Evolutionary conservation across 2,113 vertebrate species (phyloP), one percentile per base, ranked within the genome.

Genomic region (Harpagus bidentatus): DNA sequence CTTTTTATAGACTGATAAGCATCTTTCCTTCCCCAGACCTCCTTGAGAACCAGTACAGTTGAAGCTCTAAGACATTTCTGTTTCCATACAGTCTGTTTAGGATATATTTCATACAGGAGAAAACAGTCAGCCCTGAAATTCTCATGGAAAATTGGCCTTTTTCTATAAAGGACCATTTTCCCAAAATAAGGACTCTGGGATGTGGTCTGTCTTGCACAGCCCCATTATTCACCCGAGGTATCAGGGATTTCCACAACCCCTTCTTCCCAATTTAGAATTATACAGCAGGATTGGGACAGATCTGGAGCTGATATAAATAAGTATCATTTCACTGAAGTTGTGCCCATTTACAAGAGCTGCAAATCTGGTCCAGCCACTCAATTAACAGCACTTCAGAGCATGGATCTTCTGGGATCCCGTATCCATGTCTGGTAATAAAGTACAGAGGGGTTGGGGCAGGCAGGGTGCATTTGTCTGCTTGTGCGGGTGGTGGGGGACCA

Each of bases 311-410:
- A 91, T 76, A 72, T 25, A 81, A 92, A 29, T 70, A 83, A 86
- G 17, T 17, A 65, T 20, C 4, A 32, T 77, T 90, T 95, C 84
- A 77, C 43, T 91, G 86, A 92, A 90, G 82, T 74, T 84, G 47
- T 91, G 90, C 56, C 65, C 56, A 1, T 93, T 95, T 93, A 92
- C 95, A 87, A 90, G 48, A 80, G 73, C 78, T 95, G 73, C 78
- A 92, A 87, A 90, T 95, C 40, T 90, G 84, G 10, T 85, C 78
- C 94, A 97, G 89, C 42, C n/a, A 2, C 66, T 80, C 89, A 92
- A 31, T 94, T 91, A 94, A 70, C 26, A 94, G 50, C 71, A 74
- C 79, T 95, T 88, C 83, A 94, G 94, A 91, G 88, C 59, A 52
- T 32, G 66, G 77, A 95, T 93, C 76, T 85, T 89, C 93, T 82